Percentiles rank a stretch among this genome's conserved stretches.
Evolutionary conservation across 2,113 vertebrate genomes (phyloP).

Genomic region (Cryptomyrus ogoouensis): DNA sequence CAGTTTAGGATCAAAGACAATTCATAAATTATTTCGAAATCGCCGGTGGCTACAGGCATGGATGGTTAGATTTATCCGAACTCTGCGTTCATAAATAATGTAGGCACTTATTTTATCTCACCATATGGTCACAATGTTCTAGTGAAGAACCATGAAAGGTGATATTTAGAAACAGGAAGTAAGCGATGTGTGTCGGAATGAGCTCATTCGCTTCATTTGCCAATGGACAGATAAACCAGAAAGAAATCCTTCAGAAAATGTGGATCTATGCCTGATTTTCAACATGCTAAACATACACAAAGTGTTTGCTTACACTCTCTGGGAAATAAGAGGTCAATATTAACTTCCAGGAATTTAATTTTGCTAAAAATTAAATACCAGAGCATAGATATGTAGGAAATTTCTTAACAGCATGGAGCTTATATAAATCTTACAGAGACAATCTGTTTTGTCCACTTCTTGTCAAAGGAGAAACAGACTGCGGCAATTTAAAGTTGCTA

Average conservation of each 20-base stretch:
- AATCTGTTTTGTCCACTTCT: neutral
- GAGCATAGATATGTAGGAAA: neutral
- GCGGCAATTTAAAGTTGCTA: neutral
- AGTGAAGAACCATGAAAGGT: slow-evolving; percentile 15
- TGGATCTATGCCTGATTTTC: neutral
- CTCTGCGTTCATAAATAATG: slow-evolving; percentile 33
- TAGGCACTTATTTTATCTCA: slow-evolving; percentile 23
- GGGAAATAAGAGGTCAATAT: neutral
- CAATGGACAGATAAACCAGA: neutral
- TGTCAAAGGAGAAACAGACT: neutral
- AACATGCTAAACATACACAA: neutral
- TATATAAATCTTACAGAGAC: neutral
- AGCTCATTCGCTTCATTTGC: neutral
- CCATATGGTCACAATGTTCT: slow-evolving; percentile 18
- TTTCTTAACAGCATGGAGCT: neutral
- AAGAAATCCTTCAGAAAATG: neutral
- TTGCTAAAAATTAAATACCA: neutral
- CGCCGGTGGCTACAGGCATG: slow-evolving; percentile 21
- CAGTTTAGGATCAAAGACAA: slow-evolving; percentile 34
- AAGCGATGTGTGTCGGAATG: neutral
- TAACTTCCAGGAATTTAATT: neutral
- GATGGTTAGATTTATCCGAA: slow-evolving; percentile 30
- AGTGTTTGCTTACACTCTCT: neutral
- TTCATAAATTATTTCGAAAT: slow-evolving; percentile 38
- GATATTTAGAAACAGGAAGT: neutral